Evolutionary conservation across 2,888 invertebrate genomes (phyloP).

Genomic region (Platynereis dumerilii): DNA sequence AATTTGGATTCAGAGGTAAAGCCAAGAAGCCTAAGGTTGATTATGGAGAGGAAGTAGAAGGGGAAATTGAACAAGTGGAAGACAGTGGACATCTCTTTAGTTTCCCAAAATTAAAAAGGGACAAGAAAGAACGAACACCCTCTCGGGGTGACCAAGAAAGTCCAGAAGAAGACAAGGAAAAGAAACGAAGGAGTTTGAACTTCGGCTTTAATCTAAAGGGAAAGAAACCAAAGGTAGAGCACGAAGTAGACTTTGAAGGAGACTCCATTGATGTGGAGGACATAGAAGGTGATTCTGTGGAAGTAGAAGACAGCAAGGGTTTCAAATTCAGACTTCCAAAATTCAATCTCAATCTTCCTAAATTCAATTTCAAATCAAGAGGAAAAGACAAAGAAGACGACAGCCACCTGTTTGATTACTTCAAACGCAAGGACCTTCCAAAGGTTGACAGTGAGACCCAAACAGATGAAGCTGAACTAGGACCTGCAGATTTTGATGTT

Average conservation of each 20-base stretch:
- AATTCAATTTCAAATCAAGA: no score
- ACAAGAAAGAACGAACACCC: not conserved
- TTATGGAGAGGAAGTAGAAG: not conserved
- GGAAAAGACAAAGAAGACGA: no score
- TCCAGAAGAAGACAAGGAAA: conserved; percentile 2
- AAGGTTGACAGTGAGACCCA: not conserved
- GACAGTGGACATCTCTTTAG: not conserved
- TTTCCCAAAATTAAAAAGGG: not conserved
- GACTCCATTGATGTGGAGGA: not conserved
- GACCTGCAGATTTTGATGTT: not conserved
- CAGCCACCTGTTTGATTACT: no score
- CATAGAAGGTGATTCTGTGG: not conserved
- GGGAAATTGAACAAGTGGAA: not conserved
- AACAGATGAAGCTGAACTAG: conserved; percentile 2
- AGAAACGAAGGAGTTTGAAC: not conserved
- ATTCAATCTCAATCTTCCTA: no score
- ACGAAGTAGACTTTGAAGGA: not conserved
- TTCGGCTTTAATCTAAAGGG: not conserved
- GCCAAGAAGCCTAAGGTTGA: not conserved
- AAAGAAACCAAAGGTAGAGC: not conserved
- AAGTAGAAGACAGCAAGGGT: not conserved
- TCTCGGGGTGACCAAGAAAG: not conserved
- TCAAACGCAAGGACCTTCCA: no score
- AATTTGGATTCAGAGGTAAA: not conserved
- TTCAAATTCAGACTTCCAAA: not conserved